Evolutionary conservation across 2,113 vertebrate species (phyloP).

Genomic region (Taxidea taxus): DNA sequence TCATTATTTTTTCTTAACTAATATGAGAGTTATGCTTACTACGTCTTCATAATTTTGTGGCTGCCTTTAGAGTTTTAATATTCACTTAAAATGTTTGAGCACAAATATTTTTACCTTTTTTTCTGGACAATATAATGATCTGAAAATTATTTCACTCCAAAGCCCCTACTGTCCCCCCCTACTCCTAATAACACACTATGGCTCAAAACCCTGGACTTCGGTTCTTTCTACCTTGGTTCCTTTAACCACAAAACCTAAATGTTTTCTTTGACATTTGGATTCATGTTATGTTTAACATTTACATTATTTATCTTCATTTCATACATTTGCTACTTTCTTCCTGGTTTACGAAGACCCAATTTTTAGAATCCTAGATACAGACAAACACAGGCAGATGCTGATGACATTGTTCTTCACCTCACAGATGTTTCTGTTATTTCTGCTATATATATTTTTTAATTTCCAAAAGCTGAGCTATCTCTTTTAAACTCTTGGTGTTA

Average conservation of each 20-base stretch:
- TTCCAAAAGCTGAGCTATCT: background rate
- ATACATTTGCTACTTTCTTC: background rate
- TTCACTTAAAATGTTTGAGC: background rate
- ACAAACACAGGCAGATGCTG: background rate
- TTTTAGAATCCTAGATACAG: background rate
- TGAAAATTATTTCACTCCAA: background rate
- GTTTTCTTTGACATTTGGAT: background rate
- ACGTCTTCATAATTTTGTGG: background rate
- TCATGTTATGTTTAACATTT: background rate
- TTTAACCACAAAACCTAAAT: background rate
- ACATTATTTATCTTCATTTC: background rate
- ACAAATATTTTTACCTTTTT: background rate
- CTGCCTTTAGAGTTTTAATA: background rate
- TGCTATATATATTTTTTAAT: background rate
- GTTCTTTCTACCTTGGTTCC: background rate
- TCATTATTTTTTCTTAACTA: background rate
- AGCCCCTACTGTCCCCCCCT: background rate
- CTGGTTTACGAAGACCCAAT: background rate
- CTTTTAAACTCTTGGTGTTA: background rate
- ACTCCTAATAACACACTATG: accelerated
- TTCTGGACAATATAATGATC: background rate
- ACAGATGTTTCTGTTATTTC: background rate
- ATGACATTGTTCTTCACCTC: background rate
- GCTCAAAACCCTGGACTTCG: background rate
- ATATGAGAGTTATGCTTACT: background rate